These are phyloP conservation scores for Drosophila elegans DNA, from an alignment of 1,140 invertebrate genomes.

Conservation along the genomic window DNA sequence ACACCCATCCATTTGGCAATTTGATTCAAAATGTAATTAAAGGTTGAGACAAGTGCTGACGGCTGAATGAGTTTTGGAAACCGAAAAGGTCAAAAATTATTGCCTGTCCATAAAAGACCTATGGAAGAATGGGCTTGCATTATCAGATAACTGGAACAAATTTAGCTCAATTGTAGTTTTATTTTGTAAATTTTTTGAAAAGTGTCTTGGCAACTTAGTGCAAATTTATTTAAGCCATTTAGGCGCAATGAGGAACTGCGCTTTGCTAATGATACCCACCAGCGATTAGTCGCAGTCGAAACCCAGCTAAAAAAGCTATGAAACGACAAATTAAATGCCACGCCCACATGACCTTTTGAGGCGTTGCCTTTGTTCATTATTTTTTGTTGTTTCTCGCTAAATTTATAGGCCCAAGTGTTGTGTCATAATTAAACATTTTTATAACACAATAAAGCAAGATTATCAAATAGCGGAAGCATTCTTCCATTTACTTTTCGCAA, in stretches of 20 bases:
- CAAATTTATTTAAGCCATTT: constrained; percentile 46
- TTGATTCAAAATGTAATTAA: constrained; percentile 45
- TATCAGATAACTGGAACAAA: constrained; percentile 17
- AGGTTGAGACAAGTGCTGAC: constrained; percentile 34
- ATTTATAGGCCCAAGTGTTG: constrained; percentile 53
- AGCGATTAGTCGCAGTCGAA: constrained; percentile 42
- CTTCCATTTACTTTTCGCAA: constrained; percentile 49
- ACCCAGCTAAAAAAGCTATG: constrained; percentile 9
- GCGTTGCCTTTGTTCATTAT: constrained; percentile 22
- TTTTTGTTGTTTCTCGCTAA: constrained; percentile 27
- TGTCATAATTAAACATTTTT: constrained; percentile 62
- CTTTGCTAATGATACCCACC: constrained; percentile 48
- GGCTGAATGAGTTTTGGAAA: constrained; percentile 38
- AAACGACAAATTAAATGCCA: constrained; percentile 36
- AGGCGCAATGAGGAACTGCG: constrained; percentile 56
- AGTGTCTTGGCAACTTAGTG: not conserved
- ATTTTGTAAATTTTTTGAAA: constrained; percentile 18
- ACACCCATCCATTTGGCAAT: constrained; percentile 1
- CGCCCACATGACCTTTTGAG: constrained; percentile 68
- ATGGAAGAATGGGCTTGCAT: constrained; percentile 13
- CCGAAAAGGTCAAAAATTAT: constrained; percentile 16
- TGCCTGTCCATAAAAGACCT: constrained; percentile 4
- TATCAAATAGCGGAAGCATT: constrained; percentile 37
- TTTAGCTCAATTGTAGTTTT: not conserved
- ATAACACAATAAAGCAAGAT: constrained; percentile 32